Conservation (phyloP, 2,888 invertebrate species). For the Ophion obscuratus region DNA sequence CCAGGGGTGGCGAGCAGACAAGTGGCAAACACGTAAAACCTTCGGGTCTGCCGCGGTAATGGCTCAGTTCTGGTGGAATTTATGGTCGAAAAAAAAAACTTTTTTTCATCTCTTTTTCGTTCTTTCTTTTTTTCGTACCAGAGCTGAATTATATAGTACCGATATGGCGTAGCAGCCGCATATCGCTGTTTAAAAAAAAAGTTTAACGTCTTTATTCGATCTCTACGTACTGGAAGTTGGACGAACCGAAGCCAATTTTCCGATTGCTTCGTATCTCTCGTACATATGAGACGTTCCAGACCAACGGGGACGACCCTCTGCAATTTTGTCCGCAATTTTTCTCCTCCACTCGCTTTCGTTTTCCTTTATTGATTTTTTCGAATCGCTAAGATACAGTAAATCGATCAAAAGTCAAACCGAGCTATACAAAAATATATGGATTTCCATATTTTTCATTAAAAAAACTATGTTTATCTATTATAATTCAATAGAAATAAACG, state of each 20-base stretch:
- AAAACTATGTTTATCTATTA: too few species aligned
- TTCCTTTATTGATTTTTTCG: conserved; percentile 1
- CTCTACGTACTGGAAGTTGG: conserved; percentile 3
- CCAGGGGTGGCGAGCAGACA: conserved; percentile 35
- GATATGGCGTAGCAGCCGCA: conserved; percentile 32
- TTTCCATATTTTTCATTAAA: too few species aligned
- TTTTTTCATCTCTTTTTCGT: conserved; percentile 15
- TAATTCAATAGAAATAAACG: too few species aligned
- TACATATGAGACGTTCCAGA: background rate
- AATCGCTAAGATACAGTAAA: background rate
- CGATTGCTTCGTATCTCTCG: conserved; percentile 10
- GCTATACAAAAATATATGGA: background rate
- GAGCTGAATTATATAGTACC: conserved; percentile 33
- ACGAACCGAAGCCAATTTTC: conserved; percentile 33
- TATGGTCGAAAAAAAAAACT: conserved; percentile 29
- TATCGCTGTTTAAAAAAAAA: conserved; percentile 41
- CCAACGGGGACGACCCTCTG: background rate
- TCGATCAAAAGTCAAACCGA: background rate
- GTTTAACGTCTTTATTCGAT: conserved; percentile 44
- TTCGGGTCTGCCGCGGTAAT: conserved; percentile 43
- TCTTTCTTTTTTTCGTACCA: conserved; percentile 23
- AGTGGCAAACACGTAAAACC: conserved; percentile 49
- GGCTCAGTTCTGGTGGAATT: conserved; percentile 40
- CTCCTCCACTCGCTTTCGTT: background rate
- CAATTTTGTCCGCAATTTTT: background rate